A percentile compares a stretch with the other conserved stretches of the same genome.
These are phyloP conservation scores for Hypolimnas misippus DNA, from an alignment of 2,888 invertebrate genomes.

Conservation along the genomic window DNA sequence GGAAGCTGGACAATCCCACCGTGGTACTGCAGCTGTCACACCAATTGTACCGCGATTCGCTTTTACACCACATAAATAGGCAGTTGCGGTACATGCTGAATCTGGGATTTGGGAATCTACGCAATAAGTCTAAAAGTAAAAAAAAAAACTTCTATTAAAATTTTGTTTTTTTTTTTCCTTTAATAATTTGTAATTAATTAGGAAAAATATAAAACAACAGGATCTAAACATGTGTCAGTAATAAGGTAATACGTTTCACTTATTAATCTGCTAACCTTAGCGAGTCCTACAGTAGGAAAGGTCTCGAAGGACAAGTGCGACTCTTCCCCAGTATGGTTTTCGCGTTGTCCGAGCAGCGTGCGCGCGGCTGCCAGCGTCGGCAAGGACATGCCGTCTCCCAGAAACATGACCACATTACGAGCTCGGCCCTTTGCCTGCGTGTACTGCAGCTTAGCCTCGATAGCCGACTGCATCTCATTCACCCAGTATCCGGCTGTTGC, in stretches of 20 bases:
- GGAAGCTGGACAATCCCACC: slow-evolving; percentile 84
- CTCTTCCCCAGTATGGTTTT: slow-evolving; percentile 83
- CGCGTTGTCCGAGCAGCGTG: slow-evolving; percentile 85
- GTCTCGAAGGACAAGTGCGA: slow-evolving; percentile 83
- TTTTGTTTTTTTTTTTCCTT: too few relatives aligned
- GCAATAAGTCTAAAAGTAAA: slow-evolving; percentile 75
- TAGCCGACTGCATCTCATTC: slow-evolving; percentile 62
- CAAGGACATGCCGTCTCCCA: slow-evolving; percentile 91
- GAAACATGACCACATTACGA: slow-evolving; percentile 86
- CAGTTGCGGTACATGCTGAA: slow-evolving; percentile 88
- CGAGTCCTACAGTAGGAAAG: slow-evolving; percentile 84
- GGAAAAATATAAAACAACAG: too few relatives aligned
- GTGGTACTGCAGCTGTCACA: slow-evolving; percentile 84
- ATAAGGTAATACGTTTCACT: too few relatives aligned
- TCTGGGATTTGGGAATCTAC: slow-evolving; percentile 86
- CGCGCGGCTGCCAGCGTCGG: slow-evolving; percentile 87
- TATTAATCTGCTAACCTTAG: slow-evolving; percentile 80
- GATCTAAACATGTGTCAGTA: neutral
- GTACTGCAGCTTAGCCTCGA: slow-evolving; percentile 62
- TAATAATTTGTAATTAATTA: too few relatives aligned
- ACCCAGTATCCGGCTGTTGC: slow-evolving; percentile 67
- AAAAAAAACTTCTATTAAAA: neutral
- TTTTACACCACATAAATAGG: slow-evolving; percentile 87
- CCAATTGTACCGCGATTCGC: slow-evolving; percentile 86
- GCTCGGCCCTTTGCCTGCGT: slow-evolving; percentile 44